Conservation (phyloP, 2,797 vertebrate species). For the Glyptemys insculpta region DNA sequence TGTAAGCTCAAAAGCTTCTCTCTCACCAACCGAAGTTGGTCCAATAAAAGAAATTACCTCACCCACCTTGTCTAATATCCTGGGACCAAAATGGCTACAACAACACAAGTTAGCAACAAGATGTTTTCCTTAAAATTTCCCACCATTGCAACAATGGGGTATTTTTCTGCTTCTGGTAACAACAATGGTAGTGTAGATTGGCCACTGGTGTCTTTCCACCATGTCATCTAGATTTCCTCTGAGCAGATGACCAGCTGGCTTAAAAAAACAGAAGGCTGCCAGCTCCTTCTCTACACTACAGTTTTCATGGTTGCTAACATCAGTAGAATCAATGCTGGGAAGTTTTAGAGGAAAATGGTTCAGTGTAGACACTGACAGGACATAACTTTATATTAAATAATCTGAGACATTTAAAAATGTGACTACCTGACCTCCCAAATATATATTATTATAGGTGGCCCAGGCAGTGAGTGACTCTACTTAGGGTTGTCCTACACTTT, state of each 20-base stretch:
- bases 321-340: not conserved
- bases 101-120: not conserved
- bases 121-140: not conserved
- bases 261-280: too few relatives aligned
- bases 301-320: too few relatives aligned
- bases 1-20: not conserved
- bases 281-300: too few relatives aligned
- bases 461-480: not conserved
- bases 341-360: not conserved
- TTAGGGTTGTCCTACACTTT: not conserved
- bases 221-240: too few relatives aligned
- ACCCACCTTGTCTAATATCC: not conserved
- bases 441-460: not conserved
- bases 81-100: too few relatives aligned
- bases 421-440: not conserved
- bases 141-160: not conserved
- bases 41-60: not conserved
- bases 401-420: not conserved
- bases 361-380: not conserved
- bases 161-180: not conserved
- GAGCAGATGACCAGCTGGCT: too few relatives aligned
- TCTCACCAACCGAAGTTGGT: not conserved
- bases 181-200: not conserved
- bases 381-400: not conserved
- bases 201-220: not conserved